Percentiles rank a stretch among this genome's conserved stretches.
phyloP scores from a whole-genome alignment of 2,797 vertebrate species.

The Mormyrops boulengeri region DNA sequence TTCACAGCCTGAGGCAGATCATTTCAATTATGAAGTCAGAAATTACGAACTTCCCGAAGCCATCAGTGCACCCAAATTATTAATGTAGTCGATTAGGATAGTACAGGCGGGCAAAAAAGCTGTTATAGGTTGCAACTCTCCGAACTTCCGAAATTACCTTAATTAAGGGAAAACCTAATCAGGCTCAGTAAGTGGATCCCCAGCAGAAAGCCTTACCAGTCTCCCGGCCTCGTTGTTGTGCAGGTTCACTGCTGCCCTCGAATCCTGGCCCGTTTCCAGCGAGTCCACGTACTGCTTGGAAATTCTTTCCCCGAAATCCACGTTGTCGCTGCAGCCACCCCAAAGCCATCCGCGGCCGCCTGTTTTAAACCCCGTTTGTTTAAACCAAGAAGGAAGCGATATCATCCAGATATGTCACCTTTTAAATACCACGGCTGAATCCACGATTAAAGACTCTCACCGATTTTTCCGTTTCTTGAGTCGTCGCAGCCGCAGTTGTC shows the following conservation, averaged over 20 bases:
- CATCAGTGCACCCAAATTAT: neutral
- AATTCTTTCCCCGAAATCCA: slow-evolving; percentile 70
- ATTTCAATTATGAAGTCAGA: neutral
- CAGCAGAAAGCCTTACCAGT: slow-evolving; percentile 41
- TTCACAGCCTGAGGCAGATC: slow-evolving; percentile 58
- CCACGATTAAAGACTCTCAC: slow-evolving; percentile 49
- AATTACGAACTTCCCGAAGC: neutral
- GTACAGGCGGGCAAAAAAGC: neutral
- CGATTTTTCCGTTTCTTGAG: slow-evolving; percentile 79
- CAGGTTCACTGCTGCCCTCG: slow-evolving; percentile 67
- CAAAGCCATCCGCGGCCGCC: slow-evolving; percentile 74
- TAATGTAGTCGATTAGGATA: neutral
- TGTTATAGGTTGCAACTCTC: neutral
- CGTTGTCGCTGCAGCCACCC: slow-evolving; percentile 74
- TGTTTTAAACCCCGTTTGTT: slow-evolving; percentile 30
- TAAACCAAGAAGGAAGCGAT: neutral
- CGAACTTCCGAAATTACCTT: neutral
- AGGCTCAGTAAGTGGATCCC: neutral
- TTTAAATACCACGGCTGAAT: neutral
- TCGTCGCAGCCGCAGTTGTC: slow-evolving; percentile 89
- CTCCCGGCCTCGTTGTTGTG: slow-evolving; percentile 71
- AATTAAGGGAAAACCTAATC: neutral
- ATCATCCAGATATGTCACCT: neutral
- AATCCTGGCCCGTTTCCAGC: slow-evolving; percentile 69
- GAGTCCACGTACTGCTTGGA: slow-evolving; percentile 71